phyloP scores from a whole-genome alignment of 2,888 invertebrate genomes.

The Barypeithes pellucidus region DNA sequence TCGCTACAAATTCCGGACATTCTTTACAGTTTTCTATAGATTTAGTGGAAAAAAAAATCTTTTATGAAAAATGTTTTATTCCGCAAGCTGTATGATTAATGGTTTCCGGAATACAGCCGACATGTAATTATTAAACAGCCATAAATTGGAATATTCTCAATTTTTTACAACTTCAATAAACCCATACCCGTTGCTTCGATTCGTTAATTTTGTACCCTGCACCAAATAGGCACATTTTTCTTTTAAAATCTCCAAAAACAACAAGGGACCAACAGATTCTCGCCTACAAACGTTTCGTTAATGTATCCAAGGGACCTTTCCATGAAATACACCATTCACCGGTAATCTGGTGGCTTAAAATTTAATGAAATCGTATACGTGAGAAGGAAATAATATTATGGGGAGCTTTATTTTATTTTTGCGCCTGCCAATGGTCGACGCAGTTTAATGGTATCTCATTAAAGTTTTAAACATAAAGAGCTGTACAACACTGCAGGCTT shows the following conservation, averaged over 20 bases:
- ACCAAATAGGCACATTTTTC: neutral
- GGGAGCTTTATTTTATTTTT: slow-evolving; percentile 18
- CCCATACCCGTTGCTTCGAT: too few relatives aligned
- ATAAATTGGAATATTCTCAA: too few relatives aligned
- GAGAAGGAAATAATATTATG: slow-evolving; percentile 7
- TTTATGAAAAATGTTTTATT: too few relatives aligned
- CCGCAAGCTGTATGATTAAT: too few relatives aligned
- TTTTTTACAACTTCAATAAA: too few relatives aligned
- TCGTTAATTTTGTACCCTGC: too few relatives aligned
- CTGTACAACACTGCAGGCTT: neutral
- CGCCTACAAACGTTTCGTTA: neutral
- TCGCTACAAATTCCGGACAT: neutral
- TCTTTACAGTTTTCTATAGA: neutral
- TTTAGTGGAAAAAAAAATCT: too few relatives aligned
- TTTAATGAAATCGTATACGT: slow-evolving; percentile 1
- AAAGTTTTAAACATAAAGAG: slow-evolving; percentile 28
- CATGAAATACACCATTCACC: neutral
- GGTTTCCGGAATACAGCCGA: too few relatives aligned
- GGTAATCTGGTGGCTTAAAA: slow-evolving; percentile 10
- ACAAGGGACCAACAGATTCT: slow-evolving; percentile 4
- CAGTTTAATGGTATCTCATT: slow-evolving; percentile 26
- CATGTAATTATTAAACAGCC: too few relatives aligned
- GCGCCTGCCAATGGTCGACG: neutral
- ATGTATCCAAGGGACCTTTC: neutral
- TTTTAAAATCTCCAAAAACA: slow-evolving; percentile 8